A percentile compares a stretch with the other conserved stretches of the same genome.
phyloP scores from a whole-genome alignment of 2,113 vertebrate species.

The Pygoscelis adeliae region DNA sequence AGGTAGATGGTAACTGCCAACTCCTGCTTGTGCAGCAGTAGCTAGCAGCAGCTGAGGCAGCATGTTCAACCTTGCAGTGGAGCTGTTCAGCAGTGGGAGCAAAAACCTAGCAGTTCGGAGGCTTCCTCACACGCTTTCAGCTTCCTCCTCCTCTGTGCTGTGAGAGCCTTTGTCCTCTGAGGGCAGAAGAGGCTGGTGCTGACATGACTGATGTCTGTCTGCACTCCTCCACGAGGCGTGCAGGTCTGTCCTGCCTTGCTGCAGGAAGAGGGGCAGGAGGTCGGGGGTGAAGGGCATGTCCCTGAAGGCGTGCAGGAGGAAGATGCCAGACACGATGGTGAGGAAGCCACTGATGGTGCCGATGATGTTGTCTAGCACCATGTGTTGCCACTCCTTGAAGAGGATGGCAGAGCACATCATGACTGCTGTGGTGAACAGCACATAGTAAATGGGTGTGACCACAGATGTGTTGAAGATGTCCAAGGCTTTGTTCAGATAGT shows the following conservation, averaged over 20 bases:
- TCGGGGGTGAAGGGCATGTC: slow-evolving; percentile 74
- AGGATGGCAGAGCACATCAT: slow-evolving; percentile 85
- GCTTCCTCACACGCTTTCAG: background rate
- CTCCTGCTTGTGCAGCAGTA: background rate
- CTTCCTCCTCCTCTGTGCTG: background rate
- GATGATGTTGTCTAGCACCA: slow-evolving; percentile 72
- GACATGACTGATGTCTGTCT: background rate
- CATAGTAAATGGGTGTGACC: slow-evolving; percentile 83
- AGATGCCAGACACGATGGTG: slow-evolving; percentile 82
- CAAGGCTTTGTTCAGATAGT: slow-evolving; percentile 86
- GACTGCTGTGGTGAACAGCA: slow-evolving; percentile 85
- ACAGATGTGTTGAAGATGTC: slow-evolving; percentile 84
- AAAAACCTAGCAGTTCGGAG: background rate
- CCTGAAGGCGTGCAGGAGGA: slow-evolving; percentile 82
- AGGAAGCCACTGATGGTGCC: slow-evolving; percentile 85
- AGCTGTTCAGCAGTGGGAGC: background rate
- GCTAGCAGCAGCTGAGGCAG: background rate
- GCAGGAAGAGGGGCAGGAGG: slow-evolving; percentile 79
- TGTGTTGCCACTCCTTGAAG: slow-evolving; percentile 85
- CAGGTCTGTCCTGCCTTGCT: slow-evolving; percentile 7
- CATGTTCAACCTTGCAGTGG: background rate
- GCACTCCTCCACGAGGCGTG: background rate
- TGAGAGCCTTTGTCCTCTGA: slow-evolving; percentile 7
- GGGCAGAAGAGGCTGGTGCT: slow-evolving; percentile 58
- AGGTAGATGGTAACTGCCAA: background rate